phyloP scores from a whole-genome alignment of 2,888 invertebrate species.

The Nemapogon koenigi region DNA sequence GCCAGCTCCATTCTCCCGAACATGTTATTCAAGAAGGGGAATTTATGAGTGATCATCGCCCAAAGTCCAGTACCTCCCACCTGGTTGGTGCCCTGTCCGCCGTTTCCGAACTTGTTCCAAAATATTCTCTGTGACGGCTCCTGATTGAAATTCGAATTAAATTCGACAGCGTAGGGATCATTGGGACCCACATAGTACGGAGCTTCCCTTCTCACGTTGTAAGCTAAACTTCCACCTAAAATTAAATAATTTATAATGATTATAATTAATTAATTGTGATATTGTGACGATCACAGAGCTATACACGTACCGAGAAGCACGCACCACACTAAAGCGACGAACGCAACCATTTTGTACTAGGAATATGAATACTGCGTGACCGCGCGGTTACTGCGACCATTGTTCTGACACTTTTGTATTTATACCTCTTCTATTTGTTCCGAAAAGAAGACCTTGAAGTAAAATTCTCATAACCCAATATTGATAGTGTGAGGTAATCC shows the following conservation, averaged over 20 bases:
- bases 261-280: background rate
- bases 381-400: conserved; percentile 47
- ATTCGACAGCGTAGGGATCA: conserved; percentile 35
- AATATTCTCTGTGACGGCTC: conserved; percentile 49
- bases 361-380: conserved; percentile 22
- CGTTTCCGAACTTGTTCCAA: conserved; percentile 31
- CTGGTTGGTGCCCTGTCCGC: conserved; percentile 41
- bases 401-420: conserved; percentile 50
- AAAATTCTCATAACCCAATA: conserved; percentile 64
- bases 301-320: conserved; percentile 46
- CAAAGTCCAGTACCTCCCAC: conserved; percentile 52
- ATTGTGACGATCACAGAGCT: background rate
- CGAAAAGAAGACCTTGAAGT: conserved; percentile 59
- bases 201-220: conserved; percentile 40
- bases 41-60: conserved; percentile 50
- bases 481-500: conserved; percentile 59
- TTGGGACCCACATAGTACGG: conserved; percentile 41
- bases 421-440: conserved; percentile 59
- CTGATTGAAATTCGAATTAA: conserved; percentile 28
- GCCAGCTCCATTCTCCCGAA: conserved; percentile 48
- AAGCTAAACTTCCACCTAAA: conserved; percentile 42
- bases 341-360: conserved; percentile 45
- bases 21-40: conserved; percentile 47
- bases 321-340: conserved; percentile 38
- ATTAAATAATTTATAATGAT: background rate